Conservation (phyloP, 2,888 invertebrate genomes). For the Galerucella calmariensis region DNA sequence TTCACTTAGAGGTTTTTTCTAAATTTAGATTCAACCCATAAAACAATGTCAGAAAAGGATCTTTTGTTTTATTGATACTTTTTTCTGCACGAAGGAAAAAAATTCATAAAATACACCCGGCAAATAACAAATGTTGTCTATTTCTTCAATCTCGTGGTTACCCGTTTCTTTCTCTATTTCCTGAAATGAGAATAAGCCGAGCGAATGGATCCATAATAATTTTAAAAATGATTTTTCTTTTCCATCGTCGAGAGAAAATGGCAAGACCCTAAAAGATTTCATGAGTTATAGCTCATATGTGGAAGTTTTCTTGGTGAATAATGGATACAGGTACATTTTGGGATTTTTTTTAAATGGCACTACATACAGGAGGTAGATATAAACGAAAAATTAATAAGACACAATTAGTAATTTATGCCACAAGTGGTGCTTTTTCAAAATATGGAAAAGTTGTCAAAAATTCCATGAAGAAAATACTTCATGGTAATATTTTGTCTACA, state of each 20-base stretch:
- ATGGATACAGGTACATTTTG: slow-evolving; percentile 3
- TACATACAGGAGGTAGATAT: neutral
- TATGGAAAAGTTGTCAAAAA: too few relatives aligned
- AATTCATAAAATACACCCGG: slow-evolving; percentile 16
- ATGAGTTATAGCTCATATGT: slow-evolving; percentile 17
- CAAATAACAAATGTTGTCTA: slow-evolving; percentile 32
- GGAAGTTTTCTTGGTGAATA: slow-evolving; percentile 2
- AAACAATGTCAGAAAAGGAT: neutral
- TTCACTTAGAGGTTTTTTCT: too few relatives aligned
- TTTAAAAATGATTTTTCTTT: slow-evolving; percentile 32
- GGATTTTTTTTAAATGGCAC: neutral
- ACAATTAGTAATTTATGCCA: too few relatives aligned
- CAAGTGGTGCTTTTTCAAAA: too few relatives aligned
- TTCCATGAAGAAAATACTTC: too few relatives aligned
- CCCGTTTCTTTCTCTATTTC: slow-evolving; percentile 15
- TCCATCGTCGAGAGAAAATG: slow-evolving; percentile 12
- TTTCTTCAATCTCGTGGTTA: slow-evolving; percentile 18
- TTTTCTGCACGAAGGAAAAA: neutral
- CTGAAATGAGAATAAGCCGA: slow-evolving; percentile 20
- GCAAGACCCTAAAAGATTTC: slow-evolving; percentile 10
- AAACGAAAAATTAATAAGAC: too few relatives aligned
- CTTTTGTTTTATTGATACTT: slow-evolving; percentile 20
- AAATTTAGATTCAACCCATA: neutral
- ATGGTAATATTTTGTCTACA: too few relatives aligned
- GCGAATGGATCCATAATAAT: slow-evolving; percentile 22